Conservation (phyloP, 2,888 invertebrate genomes). For the Brenthis ino region DNA sequence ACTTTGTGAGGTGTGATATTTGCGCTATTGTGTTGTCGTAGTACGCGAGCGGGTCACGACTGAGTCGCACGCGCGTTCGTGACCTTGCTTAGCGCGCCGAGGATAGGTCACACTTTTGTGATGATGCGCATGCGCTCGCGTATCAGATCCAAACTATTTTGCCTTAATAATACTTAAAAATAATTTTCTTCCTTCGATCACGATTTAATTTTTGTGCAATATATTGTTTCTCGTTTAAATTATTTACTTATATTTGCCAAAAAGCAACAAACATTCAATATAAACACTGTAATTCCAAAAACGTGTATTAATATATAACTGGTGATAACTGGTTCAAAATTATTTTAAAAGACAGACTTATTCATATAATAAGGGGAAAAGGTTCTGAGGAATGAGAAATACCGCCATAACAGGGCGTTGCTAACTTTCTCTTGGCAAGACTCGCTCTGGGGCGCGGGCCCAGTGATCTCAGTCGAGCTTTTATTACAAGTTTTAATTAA, state of each 20-base stretch:
- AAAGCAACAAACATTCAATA: no score
- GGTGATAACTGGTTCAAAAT: neutral
- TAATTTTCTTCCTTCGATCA: neutral
- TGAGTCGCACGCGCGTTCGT: constrained; percentile 80
- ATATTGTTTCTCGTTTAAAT: neutral
- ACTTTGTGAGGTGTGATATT: constrained; percentile 62
- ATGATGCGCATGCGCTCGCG: constrained; percentile 63
- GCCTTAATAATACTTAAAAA: neutral
- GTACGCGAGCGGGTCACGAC: constrained; percentile 81
- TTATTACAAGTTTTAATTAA: constrained; percentile 30
- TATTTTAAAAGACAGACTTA: constrained; percentile 42
- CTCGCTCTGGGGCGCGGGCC: constrained; percentile 57
- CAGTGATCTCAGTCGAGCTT: constrained; percentile 41
- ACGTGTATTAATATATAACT: neutral
- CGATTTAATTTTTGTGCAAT: neutral
- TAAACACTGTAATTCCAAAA: no score
- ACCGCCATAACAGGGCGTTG: constrained; percentile 73
- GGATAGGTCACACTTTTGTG: constrained; percentile 76
- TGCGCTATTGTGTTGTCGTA: constrained; percentile 53
- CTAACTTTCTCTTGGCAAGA: constrained; percentile 66
- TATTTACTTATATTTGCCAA: no score
- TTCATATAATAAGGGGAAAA: constrained; percentile 67
- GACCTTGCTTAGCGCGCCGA: constrained; percentile 79
- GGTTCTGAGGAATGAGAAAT: constrained; percentile 72
- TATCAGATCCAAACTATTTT: constrained; percentile 24